Conservation (phyloP, 2,888 invertebrate genomes). For the Melipona bicolor region DNA sequence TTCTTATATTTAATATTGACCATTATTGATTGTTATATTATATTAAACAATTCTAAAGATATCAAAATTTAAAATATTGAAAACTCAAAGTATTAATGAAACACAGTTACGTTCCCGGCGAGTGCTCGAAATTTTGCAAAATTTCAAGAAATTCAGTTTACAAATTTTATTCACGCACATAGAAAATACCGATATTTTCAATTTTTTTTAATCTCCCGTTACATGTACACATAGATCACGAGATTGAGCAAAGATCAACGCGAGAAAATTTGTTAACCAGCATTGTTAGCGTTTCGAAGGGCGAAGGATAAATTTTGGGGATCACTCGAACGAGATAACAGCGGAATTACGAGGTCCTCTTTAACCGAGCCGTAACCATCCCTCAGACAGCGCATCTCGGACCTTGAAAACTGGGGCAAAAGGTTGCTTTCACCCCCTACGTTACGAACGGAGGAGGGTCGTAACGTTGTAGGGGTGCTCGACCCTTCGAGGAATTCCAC, state of each 20-base stretch:
- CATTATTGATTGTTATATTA: too few relatives aligned
- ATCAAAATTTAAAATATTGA: too few relatives aligned
- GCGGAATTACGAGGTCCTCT: conserved; percentile 28
- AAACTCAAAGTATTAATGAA: too few relatives aligned
- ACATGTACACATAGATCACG: too few relatives aligned
- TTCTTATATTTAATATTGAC: too few relatives aligned
- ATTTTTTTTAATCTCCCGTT: too few relatives aligned
- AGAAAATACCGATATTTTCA: too few relatives aligned
- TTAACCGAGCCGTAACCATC: conserved; percentile 34
- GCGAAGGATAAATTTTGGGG: background rate
- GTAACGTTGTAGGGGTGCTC: conserved; percentile 59
- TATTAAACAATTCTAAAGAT: too few relatives aligned
- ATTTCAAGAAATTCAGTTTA: too few relatives aligned
- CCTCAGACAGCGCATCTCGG: conserved; percentile 59
- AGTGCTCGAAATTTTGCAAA: too few relatives aligned
- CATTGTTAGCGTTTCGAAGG: background rate
- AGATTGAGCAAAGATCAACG: background rate
- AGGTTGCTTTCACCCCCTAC: conserved; percentile 63
- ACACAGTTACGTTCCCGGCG: too few relatives aligned
- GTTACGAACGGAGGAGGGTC: conserved; percentile 48
- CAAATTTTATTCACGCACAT: too few relatives aligned
- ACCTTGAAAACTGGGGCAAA: conserved; percentile 77
- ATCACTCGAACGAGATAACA: background rate
- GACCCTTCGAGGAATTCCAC: conserved; percentile 62
- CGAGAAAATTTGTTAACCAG: background rate